phyloP scores from a whole-genome alignment of 2,888 invertebrate species.

The Timema podura region DNA sequence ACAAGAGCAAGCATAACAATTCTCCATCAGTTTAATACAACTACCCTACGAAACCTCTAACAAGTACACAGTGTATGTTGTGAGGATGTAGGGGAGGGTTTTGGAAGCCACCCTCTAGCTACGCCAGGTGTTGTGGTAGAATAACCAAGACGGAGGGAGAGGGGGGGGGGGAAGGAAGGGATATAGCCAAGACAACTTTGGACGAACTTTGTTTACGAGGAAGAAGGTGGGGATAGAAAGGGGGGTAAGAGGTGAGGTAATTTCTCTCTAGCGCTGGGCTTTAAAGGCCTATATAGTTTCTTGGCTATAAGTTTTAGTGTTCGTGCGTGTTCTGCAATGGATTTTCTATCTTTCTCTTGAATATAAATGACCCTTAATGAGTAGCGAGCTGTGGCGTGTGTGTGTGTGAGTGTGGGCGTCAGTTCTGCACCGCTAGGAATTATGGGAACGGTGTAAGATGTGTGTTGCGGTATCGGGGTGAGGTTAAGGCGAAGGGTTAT shows the following conservation, averaged over 20 bases:
- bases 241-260: neutral
- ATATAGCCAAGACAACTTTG: slow-evolving; percentile 9
- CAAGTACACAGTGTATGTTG: too few relatives aligned
- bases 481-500: too few relatives aligned
- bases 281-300: neutral
- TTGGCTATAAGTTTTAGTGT: slow-evolving; percentile 1
- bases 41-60: too few relatives aligned
- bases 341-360: slow-evolving; percentile 17
- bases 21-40: too few relatives aligned
- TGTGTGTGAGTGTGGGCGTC: too few relatives aligned
- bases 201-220: slow-evolving; percentile 12
- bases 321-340: slow-evolving; percentile 10
- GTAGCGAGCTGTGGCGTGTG: neutral
- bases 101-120: neutral
- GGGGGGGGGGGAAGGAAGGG: neutral
- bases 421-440: neutral
- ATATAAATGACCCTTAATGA: slow-evolving; percentile 29
- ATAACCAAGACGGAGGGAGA: neutral
- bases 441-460: neutral
- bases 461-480: too few relatives aligned
- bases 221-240: neutral
- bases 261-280: too few relatives aligned
- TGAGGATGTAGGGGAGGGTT: neutral
- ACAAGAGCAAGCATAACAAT: too few relatives aligned
- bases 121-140: too few relatives aligned